Evolutionary conservation across 2,888 invertebrate species (phyloP), one percentile per base, ranked within the genome.

Genomic region (Julus scanicus): DNA sequence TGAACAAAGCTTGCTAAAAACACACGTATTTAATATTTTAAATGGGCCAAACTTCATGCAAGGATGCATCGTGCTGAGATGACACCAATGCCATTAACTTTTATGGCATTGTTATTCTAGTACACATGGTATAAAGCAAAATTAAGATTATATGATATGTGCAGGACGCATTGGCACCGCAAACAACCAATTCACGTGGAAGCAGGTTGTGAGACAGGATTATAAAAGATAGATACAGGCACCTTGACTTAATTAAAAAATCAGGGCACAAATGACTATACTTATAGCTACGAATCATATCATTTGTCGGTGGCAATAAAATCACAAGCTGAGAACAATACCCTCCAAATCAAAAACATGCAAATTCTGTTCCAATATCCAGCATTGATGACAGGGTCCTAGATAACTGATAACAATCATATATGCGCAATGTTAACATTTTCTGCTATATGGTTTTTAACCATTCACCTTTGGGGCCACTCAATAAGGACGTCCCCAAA

Each of bases 71-170:
- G 63, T n/a, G 63, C n/a, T 17, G 63, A 63, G n/a, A 63, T n/a
- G 63, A n/a, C 63, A 63, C 63, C 6, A n/a, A 4, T n/a, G 63
- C 63, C 8, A 63, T 63, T 63, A 63, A n/a, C 6, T 63, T 63
- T 63, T 63, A 63, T 63, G 63, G n/a, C 63, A 63, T 20, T 63
- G n/a, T 63, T 63, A 17, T 63, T 63, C 63, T n/a, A 17, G 63
- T 63, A 63, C 63, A 63, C 17, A 63, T n/a, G 63, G 63, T 63
- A 63, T 63, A n/a, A 63, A 63, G n/a, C 63, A 63, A 63, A 63
- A 63, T 63, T 63, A n/a, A 17, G n/a, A n/a, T 63, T 63, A 63
- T 63, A 63, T 63, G n/a, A n/a, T n/a, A 63, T 63, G n/a, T 63
- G 63, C n/a, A 17, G 63, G n/a, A 17, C 13, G n/a, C n/a, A 63